Evolutionary conservation across 92 coral and sea anemone species (phyloP), one percentile per base, ranked within the genome.

Genomic region (Diadumene lineata): DNA sequence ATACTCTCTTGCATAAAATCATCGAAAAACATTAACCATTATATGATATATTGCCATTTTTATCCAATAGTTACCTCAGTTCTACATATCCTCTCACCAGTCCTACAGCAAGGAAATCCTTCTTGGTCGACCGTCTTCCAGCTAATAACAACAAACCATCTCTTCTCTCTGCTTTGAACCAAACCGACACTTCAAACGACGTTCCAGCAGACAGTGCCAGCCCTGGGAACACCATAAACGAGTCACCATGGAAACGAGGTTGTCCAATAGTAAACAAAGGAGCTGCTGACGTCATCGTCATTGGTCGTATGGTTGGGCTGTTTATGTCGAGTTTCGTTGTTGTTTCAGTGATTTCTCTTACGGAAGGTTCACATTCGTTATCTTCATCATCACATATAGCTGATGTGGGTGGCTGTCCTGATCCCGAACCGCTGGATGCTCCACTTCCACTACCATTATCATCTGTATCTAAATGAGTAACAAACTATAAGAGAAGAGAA

Each of bases 201-300:
- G 24, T 44, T 24, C 82, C 43, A 21, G 82, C 68, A 56, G 67
- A 29, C 51, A 22, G 48, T 8, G 82, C 50, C 26, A 78, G 53
- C 67, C 74, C 68, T 34, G 82, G 75, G 13, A 78, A 67, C 60
- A 34, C 44, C 75, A 78, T 78, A 31, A 27, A 78, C 19, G 82
- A 78, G 50, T 67, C 27, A 11, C 82, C 75, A 55, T 30, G 56
- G 28, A 78, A 78, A 26, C 72, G 81, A 24, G 81, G 81, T 50
- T 77, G 73, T 27, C 70, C 75, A 17, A 70, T 53, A 29, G 61
- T 1, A 28, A 18, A 51, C 27, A 26, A 11, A 11, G 51, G 56
- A 43, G 7, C 26, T 1, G 60, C 3, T 43, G 73, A 25, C 31
- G 26, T 24, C 9, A 31, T 58, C 1, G 64, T 58, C 26, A 23